Base-by-base conservation (phyloP, 2,797 vertebrate genomes). In the Echeneis naucrates region DNA sequence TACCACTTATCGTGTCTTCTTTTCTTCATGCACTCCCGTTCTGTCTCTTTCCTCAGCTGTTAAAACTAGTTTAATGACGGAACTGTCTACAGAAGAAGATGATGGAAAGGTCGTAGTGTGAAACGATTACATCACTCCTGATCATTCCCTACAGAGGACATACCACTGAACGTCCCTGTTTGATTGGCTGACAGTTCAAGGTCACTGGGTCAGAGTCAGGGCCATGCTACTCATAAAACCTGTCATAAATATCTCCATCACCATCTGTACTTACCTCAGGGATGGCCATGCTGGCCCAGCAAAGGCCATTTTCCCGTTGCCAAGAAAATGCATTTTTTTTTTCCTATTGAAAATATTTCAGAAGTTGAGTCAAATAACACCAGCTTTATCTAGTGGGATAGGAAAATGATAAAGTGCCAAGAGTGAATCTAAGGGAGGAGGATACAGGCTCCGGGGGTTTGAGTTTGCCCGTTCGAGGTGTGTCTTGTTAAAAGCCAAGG, bases 121-220 rank as follows among this genome's bases (percentile, higher is more conserved):
- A 80, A 66, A 61, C 67, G 54, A 88, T 94, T 90, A 93, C 92
- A 91, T 93, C 92, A 92, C 84, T 88, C 82, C 83, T 81, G 84
- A 78, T 90, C 90, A 85, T 88, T 93, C 90, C 87, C 90, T 83
- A 85, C 84, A 86, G 91, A 87, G 90, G 92, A 90, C 88, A 83
- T 85, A 81, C 81, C 77, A 80, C 26, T 56, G 76, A 89, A 82
- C 75, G 85, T 55, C 80, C 75, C 89, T 85, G 91, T 92, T 89
- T 92, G 91, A 93, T 91, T 92, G 89, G 91, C 88, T 93, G 88
- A 88, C 89, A 88, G 90, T 88, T 92, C 83, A 84, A 91, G 91
- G 91, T 91, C 91, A 92, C 77, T 81, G 72, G 91, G 90, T 92
- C 88, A 92, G 72, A 86, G 72, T 87, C 80, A 82, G 88, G 83